A percentile compares a stretch with the other conserved stretches of the same genome.
These are phyloP conservation scores for Aphis gossypii DNA, from an alignment of 1,140 invertebrate genomes.

Conservation along the genomic window DNA sequence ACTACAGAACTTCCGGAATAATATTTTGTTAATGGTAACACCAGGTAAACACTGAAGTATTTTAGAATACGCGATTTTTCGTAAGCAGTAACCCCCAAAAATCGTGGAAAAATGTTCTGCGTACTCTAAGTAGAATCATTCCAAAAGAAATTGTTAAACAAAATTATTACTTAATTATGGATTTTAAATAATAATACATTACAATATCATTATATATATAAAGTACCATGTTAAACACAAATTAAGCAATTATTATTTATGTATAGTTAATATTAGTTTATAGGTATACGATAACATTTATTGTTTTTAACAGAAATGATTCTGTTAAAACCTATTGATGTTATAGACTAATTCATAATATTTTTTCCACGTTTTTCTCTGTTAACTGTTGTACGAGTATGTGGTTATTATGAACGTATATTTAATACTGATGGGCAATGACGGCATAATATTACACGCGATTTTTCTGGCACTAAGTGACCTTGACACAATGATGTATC, in stretches of 20 bases:
- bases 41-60: background rate
- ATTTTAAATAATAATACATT: too few relatives aligned
- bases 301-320: background rate
- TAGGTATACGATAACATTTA: background rate
- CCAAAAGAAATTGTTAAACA: background rate
- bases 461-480: constrained; percentile 39
- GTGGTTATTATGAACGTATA: background rate
- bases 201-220: background rate
- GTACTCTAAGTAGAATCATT: background rate
- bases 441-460: background rate
- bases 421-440: background rate
- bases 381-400: background rate
- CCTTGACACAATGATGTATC: constrained; percentile 57
- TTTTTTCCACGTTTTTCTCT: background rate
- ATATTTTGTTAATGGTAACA: background rate
- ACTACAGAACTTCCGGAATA: background rate
- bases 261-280: background rate
- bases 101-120: background rate
- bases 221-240: background rate
- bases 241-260: background rate
- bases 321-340: background rate
- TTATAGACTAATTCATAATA: background rate
- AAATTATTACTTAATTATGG: background rate
- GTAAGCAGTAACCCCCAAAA: background rate
- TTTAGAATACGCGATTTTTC: background rate